phyloP scores from a whole-genome alignment of 2,888 invertebrate genomes.

The Macropis europaea region DNA sequence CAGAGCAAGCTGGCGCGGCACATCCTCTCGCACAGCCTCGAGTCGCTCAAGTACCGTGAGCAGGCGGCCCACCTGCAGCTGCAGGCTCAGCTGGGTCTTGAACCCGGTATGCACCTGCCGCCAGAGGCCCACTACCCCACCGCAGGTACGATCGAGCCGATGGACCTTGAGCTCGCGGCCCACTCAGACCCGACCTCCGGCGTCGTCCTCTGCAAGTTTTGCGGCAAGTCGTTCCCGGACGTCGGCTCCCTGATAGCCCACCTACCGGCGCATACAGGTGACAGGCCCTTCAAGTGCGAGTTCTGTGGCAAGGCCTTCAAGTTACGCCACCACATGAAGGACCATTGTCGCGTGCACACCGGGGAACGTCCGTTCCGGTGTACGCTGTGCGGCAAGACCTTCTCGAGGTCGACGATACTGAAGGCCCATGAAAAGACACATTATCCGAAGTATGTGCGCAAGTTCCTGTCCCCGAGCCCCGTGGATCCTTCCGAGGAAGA shows the following conservation, averaged over 20 bases:
- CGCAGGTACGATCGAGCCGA: constrained; percentile 80
- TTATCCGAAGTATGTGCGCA: constrained; percentile 94
- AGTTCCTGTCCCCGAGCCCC: constrained; percentile 93
- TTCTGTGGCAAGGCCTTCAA: constrained; percentile 97
- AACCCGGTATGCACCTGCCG: constrained; percentile 77
- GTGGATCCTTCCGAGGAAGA: constrained; percentile 91
- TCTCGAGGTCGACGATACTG: constrained; percentile 93
- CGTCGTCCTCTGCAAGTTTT: constrained; percentile 94
- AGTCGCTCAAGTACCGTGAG: constrained; percentile 92
- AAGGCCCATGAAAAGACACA: constrained; percentile 97
- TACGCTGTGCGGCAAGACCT: constrained; percentile 93
- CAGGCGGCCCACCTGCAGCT: constrained; percentile 82
- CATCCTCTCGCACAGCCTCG: constrained; percentile 93
- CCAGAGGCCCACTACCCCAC: constrained; percentile 78
- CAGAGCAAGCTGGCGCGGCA: constrained; percentile 95
- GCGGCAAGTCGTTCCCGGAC: constrained; percentile 95
- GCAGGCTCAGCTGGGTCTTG: constrained; percentile 80
- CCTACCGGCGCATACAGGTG: constrained; percentile 93
- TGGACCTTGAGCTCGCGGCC: constrained; percentile 84
- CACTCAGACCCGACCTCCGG: constrained; percentile 85
- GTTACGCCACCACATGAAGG: constrained; percentile 95
- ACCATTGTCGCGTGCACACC: constrained; percentile 95
- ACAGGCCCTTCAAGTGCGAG: constrained; percentile 95
- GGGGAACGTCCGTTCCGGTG: constrained; percentile 95
- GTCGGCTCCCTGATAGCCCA: constrained; percentile 93